Conservation (phyloP, 2,797 vertebrate species). For the Oryzias dopingdopingensis region DNA sequence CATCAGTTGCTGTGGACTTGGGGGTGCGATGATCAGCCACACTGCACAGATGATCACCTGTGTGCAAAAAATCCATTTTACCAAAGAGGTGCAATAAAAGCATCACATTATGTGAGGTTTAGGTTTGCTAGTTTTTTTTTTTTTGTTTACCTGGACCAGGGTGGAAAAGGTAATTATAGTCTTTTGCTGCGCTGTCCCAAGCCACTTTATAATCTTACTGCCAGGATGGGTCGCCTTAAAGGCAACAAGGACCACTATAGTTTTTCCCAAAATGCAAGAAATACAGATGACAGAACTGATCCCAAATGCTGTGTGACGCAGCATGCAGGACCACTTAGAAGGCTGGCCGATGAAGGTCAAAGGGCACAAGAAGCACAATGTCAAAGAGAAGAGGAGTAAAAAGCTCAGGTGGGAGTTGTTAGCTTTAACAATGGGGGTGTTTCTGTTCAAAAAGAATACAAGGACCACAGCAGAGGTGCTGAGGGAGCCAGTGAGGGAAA, state of each 20-base stretch:
- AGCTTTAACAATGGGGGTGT: slow-evolving; percentile 75
- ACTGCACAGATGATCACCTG: slow-evolving; percentile 75
- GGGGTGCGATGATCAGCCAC: slow-evolving; percentile 75
- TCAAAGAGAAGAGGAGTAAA: slow-evolving; percentile 79
- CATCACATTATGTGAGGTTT: not conserved
- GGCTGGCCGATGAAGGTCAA: slow-evolving; percentile 79
- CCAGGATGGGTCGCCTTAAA: slow-evolving; percentile 75
- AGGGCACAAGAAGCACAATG: slow-evolving; percentile 80
- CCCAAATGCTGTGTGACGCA: slow-evolving; percentile 78
- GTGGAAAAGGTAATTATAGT: slow-evolving; percentile 73
- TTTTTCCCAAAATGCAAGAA: slow-evolving; percentile 81
- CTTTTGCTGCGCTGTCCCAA: slow-evolving; percentile 71
- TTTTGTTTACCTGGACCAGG: slow-evolving; percentile 69
- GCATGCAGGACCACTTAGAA: slow-evolving; percentile 79
- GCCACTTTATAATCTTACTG: slow-evolving; percentile 72
- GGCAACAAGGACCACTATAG: slow-evolving; percentile 80
- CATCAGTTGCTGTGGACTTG: slow-evolving; percentile 65
- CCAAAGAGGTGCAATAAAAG: not conserved
- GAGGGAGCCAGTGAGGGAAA: slow-evolving; percentile 75
- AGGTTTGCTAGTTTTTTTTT: too few species aligned
- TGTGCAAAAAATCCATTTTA: slow-evolving; percentile 1
- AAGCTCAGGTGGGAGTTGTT: slow-evolving; percentile 83
- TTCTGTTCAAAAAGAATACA: slow-evolving; percentile 68
- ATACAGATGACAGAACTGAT: slow-evolving; percentile 80
- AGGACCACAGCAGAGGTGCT: slow-evolving; percentile 66